Evolutionary conservation across 2,113 vertebrate genomes (phyloP).

Genomic region (Peromyscus maniculatus): DNA sequence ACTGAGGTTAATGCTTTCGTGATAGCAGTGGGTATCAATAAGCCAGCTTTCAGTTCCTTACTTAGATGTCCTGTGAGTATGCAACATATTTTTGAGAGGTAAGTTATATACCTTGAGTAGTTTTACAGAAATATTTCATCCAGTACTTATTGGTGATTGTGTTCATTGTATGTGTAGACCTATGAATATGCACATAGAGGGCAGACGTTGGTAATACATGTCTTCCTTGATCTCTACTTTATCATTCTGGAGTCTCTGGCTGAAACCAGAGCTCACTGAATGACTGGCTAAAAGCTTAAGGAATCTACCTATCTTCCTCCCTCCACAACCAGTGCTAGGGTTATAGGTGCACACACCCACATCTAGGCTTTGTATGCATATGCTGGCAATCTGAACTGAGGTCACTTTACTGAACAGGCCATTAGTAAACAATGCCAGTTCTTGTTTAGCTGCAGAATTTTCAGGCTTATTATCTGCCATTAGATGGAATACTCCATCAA

Average conservation of each 20-base stretch:
- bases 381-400: background rate
- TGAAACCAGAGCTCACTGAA: background rate
- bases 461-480: slow-evolving; percentile 15
- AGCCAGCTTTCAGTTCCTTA: slow-evolving; percentile 10
- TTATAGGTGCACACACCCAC: background rate
- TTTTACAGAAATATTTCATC: slow-evolving; percentile 18
- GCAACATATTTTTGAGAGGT: background rate
- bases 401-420: background rate
- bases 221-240: background rate
- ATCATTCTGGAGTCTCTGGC: background rate
- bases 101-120: background rate
- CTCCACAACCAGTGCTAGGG: background rate
- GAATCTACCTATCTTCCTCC: too few relatives aligned
- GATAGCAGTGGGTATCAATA: background rate
- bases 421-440: background rate
- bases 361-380: background rate
- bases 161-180: background rate
- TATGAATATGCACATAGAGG: background rate
- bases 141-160: background rate
- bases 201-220: background rate
- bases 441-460: background rate
- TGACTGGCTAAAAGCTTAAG: background rate
- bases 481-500: background rate
- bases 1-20: background rate
- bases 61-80: slow-evolving; percentile 7